Base-by-base conservation (phyloP, 2,888 invertebrate genomes). In the Psylliodes chrysocephalus region DNA sequence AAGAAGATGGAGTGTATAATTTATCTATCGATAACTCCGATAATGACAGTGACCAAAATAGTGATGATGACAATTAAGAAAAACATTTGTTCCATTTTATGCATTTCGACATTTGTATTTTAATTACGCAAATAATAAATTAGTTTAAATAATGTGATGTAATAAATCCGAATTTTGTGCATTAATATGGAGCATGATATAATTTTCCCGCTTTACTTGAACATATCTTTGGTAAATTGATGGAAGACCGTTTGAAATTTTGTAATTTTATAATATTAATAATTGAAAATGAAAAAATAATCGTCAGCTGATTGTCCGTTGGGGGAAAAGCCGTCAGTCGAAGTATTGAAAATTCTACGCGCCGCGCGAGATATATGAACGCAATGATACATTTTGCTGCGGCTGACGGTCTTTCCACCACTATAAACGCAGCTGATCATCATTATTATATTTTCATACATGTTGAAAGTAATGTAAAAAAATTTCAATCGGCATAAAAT, bases 371-470 rank as follows among this genome's bases (percentile, higher is more conserved):
- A n/a, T n/a, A n/a, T n/a, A n/a, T n/a, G n/a, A n/a, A n/a, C n/a
- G n/a, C n/a, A n/a, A n/a, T n/a, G n/a, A n/a, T n/a, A n/a, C n/a
- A 1, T 2, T 44, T 44, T 3, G 17, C 4, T 44, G 15, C 14
- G 44, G 44, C 22, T 44, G 44, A 44, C 3, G 44, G 44, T 44
- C 4, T 44, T 44, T 44, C 44, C 4, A 44, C 44, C 44, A 17
- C 44, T 44, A 44, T 8, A 15, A 14, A 15, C 12, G 12, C 5
- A n/a, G n/a, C n/a, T n/a, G n/a, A n/a, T n/a, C n/a, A n/a, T n/a
- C n/a, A n/a, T n/a, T n/a, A n/a, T n/a, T 8, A 8, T 28, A 28
- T 8, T 28, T 8, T 28, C 4, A 28, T 6, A 6, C 8, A 28
- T 28, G 4, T 28, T 4, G 8, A 28, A 8, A 28, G 8, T 28